Percentiles rank a stretch among this genome's conserved stretches.
Conservation (phyloP, 2,888 invertebrate genomes). For the Zygothrica quintamaculata region DNA sequence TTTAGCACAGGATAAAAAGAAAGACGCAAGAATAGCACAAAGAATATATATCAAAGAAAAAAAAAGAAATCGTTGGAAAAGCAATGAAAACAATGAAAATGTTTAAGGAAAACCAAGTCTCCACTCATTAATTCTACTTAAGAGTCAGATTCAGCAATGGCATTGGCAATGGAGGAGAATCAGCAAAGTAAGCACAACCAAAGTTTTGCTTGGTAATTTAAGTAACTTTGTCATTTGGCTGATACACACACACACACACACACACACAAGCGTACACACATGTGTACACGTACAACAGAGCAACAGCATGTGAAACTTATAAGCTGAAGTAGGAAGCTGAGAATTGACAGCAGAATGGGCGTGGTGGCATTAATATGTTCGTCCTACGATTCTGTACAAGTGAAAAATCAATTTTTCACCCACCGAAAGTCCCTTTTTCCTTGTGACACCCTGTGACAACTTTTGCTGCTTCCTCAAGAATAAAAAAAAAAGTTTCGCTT, state of each 20-base stretch:
- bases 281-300: constrained; percentile 48
- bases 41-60: no score
- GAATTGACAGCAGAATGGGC: no score
- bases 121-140: constrained; percentile 64
- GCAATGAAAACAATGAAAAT: constrained; percentile 31
- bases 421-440: constrained; percentile 9
- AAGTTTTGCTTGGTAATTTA: constrained; percentile 74
- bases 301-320: constrained; percentile 56
- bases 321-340: not conserved
- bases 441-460: constrained; percentile 40
- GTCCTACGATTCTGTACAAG: constrained; percentile 66
- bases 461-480: constrained; percentile 30
- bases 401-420: constrained; percentile 73
- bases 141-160: constrained; percentile 27
- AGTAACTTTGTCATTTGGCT: constrained; percentile 74
- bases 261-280: constrained; percentile 16
- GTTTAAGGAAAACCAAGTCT: constrained; percentile 40
- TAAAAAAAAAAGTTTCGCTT: constrained; percentile 42
- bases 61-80: constrained; percentile 21
- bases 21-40: no score
- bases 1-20: constrained; percentile 30
- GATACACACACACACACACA: constrained; percentile 32
- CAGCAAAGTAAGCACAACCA: constrained; percentile 54
- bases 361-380: constrained; percentile 73
- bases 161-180: constrained; percentile 9